Base-by-base conservation (phyloP, 2,797 vertebrate species). In the Oophaga sylvatica region DNA sequence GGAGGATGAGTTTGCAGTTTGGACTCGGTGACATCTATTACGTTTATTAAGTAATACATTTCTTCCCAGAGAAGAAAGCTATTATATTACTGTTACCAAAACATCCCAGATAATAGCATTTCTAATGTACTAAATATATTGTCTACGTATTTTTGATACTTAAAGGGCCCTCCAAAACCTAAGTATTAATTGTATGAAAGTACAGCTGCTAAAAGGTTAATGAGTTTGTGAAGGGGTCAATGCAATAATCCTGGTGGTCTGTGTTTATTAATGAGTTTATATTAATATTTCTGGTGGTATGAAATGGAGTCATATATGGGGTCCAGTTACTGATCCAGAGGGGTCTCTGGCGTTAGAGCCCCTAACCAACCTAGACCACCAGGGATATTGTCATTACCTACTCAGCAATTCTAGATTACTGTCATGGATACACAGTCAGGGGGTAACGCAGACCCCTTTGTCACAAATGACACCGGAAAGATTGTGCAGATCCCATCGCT, bases 71-170 rank as follows among this genome's bases (percentile, higher is more conserved):
- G 13, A 56, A 16, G 12, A 53, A 13, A 77, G 48, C 48, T 26
- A 53, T 77, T 77, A 12, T 77, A 9, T 77, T 8, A 22, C 71
- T 48, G 22, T 56, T 56, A 77, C 45, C 22, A 77, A 77, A 77
- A 77, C 20, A 15, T 15, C 22, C 22, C 48, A 2, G 48, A 77
- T 77, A 56, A 77, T 77, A 26, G 12, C 45, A 77, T 77, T 77
- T 77, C 22, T 16, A 53, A 77, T 77, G 73, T 56, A 16, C 22
- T 77, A 56, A 77, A 56, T 77, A 77, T 48, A n/a, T 75, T 12
- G 41, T 11, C 2, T 22, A 4, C 26, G 12, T 8, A 77, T 77
- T 13, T 48, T 3, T 22, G 4, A 20, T 48, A 1, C 22, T 22
- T 77, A 77, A 53, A 77, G 73, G 48, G 48, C 8, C 22, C 45